Conservation (phyloP, 2,797 vertebrate genomes). For the Alca torda region DNA sequence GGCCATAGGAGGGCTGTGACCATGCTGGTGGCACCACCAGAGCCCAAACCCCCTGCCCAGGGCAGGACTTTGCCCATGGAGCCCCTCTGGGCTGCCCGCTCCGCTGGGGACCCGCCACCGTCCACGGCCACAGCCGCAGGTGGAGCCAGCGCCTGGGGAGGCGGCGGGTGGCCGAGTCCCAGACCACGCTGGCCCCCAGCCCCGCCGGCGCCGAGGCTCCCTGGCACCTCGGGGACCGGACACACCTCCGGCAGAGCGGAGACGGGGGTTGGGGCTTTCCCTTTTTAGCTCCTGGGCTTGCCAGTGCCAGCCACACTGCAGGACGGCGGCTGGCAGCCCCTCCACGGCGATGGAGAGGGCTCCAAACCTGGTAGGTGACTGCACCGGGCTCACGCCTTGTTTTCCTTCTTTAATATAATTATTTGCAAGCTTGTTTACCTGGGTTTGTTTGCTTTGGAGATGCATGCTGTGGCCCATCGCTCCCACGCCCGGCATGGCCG, state of each 20-base stretch:
- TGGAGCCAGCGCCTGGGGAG: not conserved
- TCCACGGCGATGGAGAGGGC: slow-evolving; percentile 65
- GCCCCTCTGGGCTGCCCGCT: not conserved
- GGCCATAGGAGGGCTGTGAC: not conserved
- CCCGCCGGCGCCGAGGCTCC: slow-evolving; percentile 62
- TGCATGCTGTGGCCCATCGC: not conserved
- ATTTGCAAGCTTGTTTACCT: slow-evolving; percentile 38
- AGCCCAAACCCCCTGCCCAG: not conserved
- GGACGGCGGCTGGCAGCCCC: slow-evolving; percentile 41
- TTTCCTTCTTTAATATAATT: not conserved
- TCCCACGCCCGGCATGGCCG: not conserved
- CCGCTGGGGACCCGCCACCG: rapidly evolving
- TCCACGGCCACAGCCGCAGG: not conserved
- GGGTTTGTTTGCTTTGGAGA: slow-evolving; percentile 71
- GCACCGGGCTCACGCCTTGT: not conserved
- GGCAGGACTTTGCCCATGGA: not conserved
- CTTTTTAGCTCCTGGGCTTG: slow-evolving; percentile 57
- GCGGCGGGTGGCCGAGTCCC: slow-evolving; percentile 3
- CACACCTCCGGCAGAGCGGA: slow-evolving; percentile 44
- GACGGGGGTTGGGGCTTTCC: slow-evolving; percentile 59
- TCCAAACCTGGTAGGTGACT: slow-evolving; percentile 76
- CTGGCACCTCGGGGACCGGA: slow-evolving; percentile 70
- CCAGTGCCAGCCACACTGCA: slow-evolving; percentile 56
- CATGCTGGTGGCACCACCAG: rapidly evolving
- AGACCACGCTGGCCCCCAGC: slow-evolving; percentile 69